Evolutionary conservation across 1,140 invertebrate genomes (phyloP).

Genomic region (Ostrea denselamellosa): DNA sequence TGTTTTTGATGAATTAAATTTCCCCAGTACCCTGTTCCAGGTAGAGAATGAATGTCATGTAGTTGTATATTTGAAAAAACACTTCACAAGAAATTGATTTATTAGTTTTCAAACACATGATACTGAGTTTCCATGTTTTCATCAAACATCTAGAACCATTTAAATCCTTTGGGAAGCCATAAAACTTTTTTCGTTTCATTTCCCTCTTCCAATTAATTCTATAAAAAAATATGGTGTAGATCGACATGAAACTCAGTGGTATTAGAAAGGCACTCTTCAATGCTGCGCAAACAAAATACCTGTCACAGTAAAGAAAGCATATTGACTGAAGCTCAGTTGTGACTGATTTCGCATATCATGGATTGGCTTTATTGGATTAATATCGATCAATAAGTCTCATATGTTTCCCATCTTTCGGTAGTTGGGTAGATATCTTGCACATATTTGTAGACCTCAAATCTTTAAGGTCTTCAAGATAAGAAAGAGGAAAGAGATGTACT

Average conservation of each 20-base stretch:
- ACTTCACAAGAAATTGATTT: neutral
- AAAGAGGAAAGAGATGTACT: neutral
- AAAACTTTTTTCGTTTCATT: neutral
- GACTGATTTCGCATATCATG: neutral
- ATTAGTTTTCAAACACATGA: slow-evolving; percentile 5
- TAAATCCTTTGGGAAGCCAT: neutral
- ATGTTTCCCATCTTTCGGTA: neutral
- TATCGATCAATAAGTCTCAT: slow-evolving; percentile 30
- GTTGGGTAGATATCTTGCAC: slow-evolving; percentile 19
- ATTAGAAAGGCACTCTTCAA: neutral
- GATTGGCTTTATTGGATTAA: slow-evolving; percentile 30
- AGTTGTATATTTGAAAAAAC: neutral
- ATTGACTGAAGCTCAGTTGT: neutral
- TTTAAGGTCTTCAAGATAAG: slow-evolving; percentile 6
- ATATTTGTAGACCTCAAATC: neutral
- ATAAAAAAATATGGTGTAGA: neutral
- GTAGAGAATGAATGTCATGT: neutral
- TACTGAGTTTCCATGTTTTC: neutral
- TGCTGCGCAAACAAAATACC: slow-evolving; percentile 17
- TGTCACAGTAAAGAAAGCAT: slow-evolving; percentile 15
- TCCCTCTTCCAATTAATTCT: slow-evolving; percentile 13
- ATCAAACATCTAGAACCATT: neutral
- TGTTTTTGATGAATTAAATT: neutral
- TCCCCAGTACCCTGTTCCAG: neutral
- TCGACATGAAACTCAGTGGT: neutral